These are phyloP conservation scores for Porites australiensis DNA, from an alignment of 64 coral and sea anemone species.

Conservation along the genomic window DNA sequence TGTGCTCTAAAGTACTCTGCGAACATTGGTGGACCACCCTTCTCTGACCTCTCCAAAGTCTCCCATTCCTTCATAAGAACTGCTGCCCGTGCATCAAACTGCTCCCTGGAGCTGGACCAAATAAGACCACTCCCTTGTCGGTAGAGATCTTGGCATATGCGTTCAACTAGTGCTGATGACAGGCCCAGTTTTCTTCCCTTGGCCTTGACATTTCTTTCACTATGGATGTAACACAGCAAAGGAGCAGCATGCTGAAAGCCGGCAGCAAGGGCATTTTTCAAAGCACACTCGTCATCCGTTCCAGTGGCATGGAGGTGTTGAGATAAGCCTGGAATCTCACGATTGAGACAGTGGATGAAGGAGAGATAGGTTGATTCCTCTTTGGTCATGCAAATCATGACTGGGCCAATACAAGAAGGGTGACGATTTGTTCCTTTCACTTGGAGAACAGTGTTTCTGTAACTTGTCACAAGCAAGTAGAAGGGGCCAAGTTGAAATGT, in stretches of 20 bases:
- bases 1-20: constrained; percentile 23
- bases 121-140: constrained; percentile 30
- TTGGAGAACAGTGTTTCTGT: constrained; percentile 9
- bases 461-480: constrained; percentile 66
- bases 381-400: constrained; percentile 48
- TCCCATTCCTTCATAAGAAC: constrained; percentile 44
- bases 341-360: constrained; percentile 20
- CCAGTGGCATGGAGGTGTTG: constrained; percentile 41
- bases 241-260: constrained; percentile 21
- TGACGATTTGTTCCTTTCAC: not conserved
- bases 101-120: constrained; percentile 59
- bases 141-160: constrained; percentile 52
- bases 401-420: not conserved
- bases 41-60: constrained; percentile 24
- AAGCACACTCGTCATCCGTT: constrained; percentile 42
- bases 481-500: constrained; percentile 72
- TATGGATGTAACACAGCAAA: constrained; percentile 58
- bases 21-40: constrained; percentile 14
- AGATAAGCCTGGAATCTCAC: constrained; percentile 27
- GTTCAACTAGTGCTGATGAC: not conserved
- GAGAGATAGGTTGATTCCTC: constrained; percentile 46
- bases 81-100: constrained; percentile 22
- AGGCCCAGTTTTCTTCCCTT: constrained; percentile 50
- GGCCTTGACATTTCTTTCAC: constrained; percentile 61
- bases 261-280: constrained; percentile 43